A percentile compares a stretch with the other conserved stretches of the same genome.
These are phyloP conservation scores for Penaeus monodon DNA, from an alignment of 2,888 invertebrate genomes.

Conservation along the genomic window DNA sequence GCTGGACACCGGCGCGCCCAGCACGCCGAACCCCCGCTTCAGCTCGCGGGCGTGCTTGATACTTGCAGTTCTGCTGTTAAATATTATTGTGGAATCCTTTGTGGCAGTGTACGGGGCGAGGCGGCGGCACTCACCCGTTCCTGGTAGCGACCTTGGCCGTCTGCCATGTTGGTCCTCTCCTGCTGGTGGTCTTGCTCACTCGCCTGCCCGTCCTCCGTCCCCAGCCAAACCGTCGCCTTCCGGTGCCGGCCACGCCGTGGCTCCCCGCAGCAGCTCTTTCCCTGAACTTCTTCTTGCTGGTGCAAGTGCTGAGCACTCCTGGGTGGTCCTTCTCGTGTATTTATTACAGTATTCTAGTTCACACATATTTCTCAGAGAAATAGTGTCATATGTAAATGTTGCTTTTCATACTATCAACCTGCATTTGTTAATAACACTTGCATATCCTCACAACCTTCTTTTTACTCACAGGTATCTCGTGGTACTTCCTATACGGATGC, in stretches of 20 bases:
- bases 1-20: slow-evolving; percentile 20
- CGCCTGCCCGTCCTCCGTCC: slow-evolving; percentile 38
- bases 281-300: slow-evolving; percentile 72
- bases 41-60: slow-evolving; percentile 44
- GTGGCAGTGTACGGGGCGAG: slow-evolving; percentile 26
- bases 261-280: slow-evolving; percentile 73
- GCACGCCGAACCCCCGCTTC: slow-evolving; percentile 35
- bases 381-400: not conserved
- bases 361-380: not conserved
- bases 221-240: slow-evolving; percentile 40
- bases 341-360: slow-evolving; percentile 12
- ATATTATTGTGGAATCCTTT: slow-evolving; percentile 19
- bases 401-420: not conserved
- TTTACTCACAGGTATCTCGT: not conserved
- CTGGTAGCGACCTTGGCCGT: slow-evolving; percentile 20
- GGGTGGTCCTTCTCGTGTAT: slow-evolving; percentile 22
- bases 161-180: slow-evolving; percentile 15
- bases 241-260: slow-evolving; percentile 67
- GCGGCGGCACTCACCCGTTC: slow-evolving; percentile 4
- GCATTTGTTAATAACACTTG: not conserved
- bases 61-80: slow-evolving; percentile 13
- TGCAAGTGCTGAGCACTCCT: slow-evolving; percentile 72
- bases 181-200: slow-evolving; percentile 35
- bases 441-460: not conserved
- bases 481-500: slow-evolving; percentile 8